Evolutionary conservation across 2,797 vertebrate species (phyloP).

Genomic region (Parotocinclus haroldoi): DNA sequence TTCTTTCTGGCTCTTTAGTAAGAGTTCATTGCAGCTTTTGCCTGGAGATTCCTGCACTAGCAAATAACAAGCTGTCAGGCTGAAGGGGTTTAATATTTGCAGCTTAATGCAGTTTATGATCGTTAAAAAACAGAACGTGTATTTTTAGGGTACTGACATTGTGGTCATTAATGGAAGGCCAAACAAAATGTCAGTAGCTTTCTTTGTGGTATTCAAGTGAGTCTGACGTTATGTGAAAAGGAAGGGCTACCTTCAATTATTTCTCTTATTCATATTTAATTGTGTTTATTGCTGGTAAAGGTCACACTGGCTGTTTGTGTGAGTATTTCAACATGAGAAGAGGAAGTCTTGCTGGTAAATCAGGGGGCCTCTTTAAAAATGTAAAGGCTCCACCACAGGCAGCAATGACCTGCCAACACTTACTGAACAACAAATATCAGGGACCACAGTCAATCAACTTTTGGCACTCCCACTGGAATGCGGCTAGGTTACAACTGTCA

Average conservation of each 20-base stretch:
- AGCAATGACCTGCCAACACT: slow-evolving; percentile 61
- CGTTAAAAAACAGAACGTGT: too few relatives aligned
- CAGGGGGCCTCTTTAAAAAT: slow-evolving; percentile 74
- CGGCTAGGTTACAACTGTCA: slow-evolving; percentile 31
- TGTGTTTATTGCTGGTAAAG: slow-evolving; percentile 76
- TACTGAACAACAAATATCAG: slow-evolving; percentile 76
- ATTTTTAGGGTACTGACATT: slow-evolving; percentile 20
- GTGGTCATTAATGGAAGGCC: slow-evolving; percentile 33
- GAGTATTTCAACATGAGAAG: slow-evolving; percentile 57
- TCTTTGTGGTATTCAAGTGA: slow-evolving; percentile 31
- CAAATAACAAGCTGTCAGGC: too few relatives aligned
- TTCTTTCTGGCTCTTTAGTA: too few relatives aligned
- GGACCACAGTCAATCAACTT: slow-evolving; percentile 59
- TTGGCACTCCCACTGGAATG: slow-evolving; percentile 38
- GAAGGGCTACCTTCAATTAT: slow-evolving; percentile 76
- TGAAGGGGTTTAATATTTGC: too few relatives aligned
- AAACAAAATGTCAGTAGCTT: slow-evolving; percentile 50
- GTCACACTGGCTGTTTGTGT: slow-evolving; percentile 68
- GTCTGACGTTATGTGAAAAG: slow-evolving; percentile 54
- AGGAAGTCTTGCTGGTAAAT: slow-evolving; percentile 65
- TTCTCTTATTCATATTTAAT: slow-evolving; percentile 81
- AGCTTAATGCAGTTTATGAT: too few relatives aligned
- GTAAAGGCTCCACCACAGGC: slow-evolving; percentile 62
- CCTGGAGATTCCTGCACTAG: too few relatives aligned
- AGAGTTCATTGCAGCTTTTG: too few relatives aligned